These are phyloP conservation scores for Larimichthys polyactis DNA, from an alignment of 2,113 vertebrate genomes.

Conservation along the genomic window DNA sequence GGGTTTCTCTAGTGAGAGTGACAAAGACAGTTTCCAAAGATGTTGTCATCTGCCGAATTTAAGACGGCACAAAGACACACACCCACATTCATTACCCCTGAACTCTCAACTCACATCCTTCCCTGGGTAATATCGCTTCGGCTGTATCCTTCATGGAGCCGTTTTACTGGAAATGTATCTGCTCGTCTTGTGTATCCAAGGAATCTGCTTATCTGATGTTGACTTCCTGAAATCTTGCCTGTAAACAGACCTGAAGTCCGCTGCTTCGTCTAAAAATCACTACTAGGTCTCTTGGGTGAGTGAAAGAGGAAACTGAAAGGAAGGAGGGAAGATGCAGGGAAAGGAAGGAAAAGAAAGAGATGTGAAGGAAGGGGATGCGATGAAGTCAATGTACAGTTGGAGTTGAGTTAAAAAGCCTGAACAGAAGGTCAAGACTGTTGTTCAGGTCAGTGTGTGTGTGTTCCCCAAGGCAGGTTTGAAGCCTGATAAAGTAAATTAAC, in stretches of 20 bases:
- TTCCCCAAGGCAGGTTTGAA: conserved; percentile 45
- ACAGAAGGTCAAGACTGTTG: conserved; percentile 33
- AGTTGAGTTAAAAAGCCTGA: conserved; percentile 12
- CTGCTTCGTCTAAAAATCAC: conserved; percentile 52
- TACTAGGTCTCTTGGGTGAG: conserved; percentile 68
- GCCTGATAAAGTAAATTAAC: conserved; percentile 40
- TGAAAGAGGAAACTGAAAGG: conserved; percentile 67
- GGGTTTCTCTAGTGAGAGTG: conserved; percentile 14
- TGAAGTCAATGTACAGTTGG: conserved; percentile 29
- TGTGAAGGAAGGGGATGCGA: conserved; percentile 44
- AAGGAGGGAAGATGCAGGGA: conserved; percentile 59
- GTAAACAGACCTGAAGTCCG: conserved; percentile 74
- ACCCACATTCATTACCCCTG: conserved; percentile 55
- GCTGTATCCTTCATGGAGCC: conserved; percentile 39
- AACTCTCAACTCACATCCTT: conserved; percentile 71
- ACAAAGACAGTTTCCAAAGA: conserved; percentile 53
- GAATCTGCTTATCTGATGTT: conserved; percentile 80
- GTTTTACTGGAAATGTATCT: conserved; percentile 74
- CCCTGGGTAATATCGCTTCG: conserved; percentile 56
- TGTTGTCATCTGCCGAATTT: conserved; percentile 48
- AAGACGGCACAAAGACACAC: conserved; percentile 1
- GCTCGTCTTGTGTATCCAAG: conserved; percentile 73
- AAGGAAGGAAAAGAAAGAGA: conserved; percentile 52
- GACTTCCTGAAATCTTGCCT: conserved; percentile 76
- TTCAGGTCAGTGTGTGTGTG: conserved; percentile 4